Evolutionary conservation across 2,113 vertebrate species (phyloP).

Genomic region (Guaruba guarouba): DNA sequence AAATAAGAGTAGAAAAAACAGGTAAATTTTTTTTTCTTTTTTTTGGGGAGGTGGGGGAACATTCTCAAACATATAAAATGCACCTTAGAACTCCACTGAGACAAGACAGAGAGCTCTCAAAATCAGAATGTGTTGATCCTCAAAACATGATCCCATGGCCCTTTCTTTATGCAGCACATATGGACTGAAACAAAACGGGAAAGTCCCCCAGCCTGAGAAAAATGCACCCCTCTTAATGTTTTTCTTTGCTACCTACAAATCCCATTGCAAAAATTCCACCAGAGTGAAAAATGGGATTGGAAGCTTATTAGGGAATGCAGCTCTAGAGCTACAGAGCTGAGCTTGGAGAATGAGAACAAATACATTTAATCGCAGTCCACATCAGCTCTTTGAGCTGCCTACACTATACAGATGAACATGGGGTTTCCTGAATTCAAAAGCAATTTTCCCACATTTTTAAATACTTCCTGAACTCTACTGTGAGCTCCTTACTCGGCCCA

Average conservation of each 20-base stretch:
- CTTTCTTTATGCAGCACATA: neutral
- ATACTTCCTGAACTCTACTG: neutral
- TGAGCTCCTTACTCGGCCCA: neutral
- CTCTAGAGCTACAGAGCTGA: neutral
- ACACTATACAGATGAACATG: neutral
- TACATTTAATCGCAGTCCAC: neutral
- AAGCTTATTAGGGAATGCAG: neutral
- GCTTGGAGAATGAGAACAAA: neutral
- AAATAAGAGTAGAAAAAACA: neutral
- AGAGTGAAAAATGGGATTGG: accelerated
- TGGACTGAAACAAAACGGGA: neutral
- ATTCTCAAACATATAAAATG: neutral
- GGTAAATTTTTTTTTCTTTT: neutral
- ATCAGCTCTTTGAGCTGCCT: neutral
- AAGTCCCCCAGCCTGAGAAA: neutral
- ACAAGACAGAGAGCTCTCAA: neutral
- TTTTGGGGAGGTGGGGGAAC: neutral
- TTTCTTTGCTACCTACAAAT: neutral
- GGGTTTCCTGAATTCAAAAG: neutral
- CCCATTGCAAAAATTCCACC: neutral
- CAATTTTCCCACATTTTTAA: neutral
- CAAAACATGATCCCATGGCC: neutral
- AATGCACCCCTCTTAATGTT: neutral
- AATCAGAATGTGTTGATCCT: neutral
- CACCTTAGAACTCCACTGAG: neutral